These are phyloP conservation scores for Triplophysa dalaica DNA, from an alignment of 2,113 vertebrate species.

Conservation along the genomic window DNA sequence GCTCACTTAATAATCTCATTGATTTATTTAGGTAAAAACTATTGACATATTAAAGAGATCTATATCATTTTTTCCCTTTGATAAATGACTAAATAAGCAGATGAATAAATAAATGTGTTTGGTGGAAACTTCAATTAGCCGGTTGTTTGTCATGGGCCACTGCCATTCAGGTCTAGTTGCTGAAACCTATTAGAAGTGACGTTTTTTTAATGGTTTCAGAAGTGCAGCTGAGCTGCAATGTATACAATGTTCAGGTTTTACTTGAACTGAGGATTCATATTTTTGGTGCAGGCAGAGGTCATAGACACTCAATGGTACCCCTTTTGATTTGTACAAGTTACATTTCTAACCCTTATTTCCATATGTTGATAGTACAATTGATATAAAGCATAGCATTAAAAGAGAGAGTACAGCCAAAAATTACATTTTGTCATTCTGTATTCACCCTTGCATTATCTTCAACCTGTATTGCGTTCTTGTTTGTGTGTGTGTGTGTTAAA, in stretches of 20 bases:
- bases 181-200: conserved; percentile 30
- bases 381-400: no score
- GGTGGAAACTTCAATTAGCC: conserved; percentile 29
- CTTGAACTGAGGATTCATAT: conserved; percentile 29
- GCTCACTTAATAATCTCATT: no score
- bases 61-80: no score
- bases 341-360: no score
- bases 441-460: no score
- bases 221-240: conserved; percentile 17
- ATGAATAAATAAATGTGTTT: conserved; percentile 35
- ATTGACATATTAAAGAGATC: no score
- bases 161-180: not conserved
- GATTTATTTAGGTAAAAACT: no score
- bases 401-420: no score
- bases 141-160: conserved; percentile 25
- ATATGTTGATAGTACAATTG: no score
- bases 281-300: conserved; percentile 13
- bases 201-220: conserved; percentile 1
- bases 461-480: no score
- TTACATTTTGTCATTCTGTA: no score
- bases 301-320: not conserved
- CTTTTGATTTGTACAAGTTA: conserved; percentile 6
- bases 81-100: conserved; percentile 22
- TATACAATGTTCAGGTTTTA: conserved; percentile 20
- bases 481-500: no score